Evolutionary conservation across 2,113 vertebrate genomes (phyloP).

Genomic region (Tautogolabrus adspersus): DNA sequence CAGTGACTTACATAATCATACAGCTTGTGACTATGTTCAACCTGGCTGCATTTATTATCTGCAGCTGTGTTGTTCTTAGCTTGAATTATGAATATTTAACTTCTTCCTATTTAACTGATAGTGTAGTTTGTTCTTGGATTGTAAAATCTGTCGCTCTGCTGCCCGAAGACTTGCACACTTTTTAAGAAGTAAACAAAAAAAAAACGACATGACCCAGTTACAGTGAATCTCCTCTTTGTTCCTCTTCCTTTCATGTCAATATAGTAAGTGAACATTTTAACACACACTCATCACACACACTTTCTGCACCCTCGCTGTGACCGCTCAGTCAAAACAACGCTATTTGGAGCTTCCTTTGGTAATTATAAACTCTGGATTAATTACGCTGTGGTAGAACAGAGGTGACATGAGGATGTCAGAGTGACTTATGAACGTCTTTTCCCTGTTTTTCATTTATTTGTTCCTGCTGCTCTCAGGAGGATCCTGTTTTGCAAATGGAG

Average conservation of each 20-base stretch:
- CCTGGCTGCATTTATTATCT: no score
- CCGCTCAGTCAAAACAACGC: background rate
- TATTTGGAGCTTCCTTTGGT: conserved; percentile 31
- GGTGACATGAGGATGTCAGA: conserved; percentile 1
- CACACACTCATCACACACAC: conserved; percentile 14
- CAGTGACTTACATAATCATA: no score
- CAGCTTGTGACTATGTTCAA: no score
- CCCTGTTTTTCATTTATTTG: conserved; percentile 53
- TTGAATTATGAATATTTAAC: no score
- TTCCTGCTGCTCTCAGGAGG: conserved; percentile 49
- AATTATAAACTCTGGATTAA: conserved; percentile 23
- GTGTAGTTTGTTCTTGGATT: background rate
- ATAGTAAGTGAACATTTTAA: conserved; percentile 3
- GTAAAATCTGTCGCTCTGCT: background rate
- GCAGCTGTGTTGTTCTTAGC: no score
- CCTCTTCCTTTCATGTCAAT: conserved; percentile 1
- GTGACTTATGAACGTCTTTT: conserved; percentile 44
- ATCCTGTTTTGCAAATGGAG: conserved; percentile 46
- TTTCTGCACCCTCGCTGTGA: background rate
- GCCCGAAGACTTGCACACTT: no score
- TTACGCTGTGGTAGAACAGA: conserved; percentile 18
- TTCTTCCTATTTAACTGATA: no score
- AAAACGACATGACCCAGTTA: background rate
- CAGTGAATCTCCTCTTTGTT: background rate
- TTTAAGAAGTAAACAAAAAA: no score